phyloP scores from a whole-genome alignment of 2,888 invertebrate genomes.

The Shargacucullia verbasci region DNA sequence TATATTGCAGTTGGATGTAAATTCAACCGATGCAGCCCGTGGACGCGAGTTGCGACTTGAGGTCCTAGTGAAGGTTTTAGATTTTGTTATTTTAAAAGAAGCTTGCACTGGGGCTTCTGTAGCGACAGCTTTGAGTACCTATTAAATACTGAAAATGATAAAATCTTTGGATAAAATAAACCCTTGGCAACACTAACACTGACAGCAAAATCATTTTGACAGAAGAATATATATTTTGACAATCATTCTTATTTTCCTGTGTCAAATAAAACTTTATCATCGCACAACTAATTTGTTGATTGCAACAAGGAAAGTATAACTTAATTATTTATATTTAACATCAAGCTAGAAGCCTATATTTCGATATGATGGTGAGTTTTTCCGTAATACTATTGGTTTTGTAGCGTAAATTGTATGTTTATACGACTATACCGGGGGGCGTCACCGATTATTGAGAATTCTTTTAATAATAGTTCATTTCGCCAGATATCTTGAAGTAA shows the following conservation, averaged over 20 bases:
- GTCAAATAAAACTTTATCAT: conserved; percentile 19
- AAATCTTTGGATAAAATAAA: too few relatives aligned
- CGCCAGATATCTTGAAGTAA: conserved; percentile 20
- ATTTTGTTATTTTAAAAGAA: too few relatives aligned
- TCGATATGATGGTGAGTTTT: conserved; percentile 77
- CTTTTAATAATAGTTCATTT: conserved; percentile 28
- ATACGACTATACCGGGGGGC: conserved; percentile 66
- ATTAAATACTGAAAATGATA: too few relatives aligned
- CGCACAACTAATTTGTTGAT: conserved; percentile 33
- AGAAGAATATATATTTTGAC: conserved; percentile 32
- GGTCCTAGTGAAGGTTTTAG: too few relatives aligned
- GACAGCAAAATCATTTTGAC: too few relatives aligned
- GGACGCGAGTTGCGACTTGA: too few relatives aligned
- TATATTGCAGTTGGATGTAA: too few relatives aligned
- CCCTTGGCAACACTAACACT: conserved; percentile 7
- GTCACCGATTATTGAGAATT: conserved; percentile 56
- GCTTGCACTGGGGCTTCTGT: too few relatives aligned
- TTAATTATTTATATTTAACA: conserved; percentile 7
- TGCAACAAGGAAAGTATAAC: conserved; percentile 27
- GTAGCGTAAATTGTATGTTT: conserved; percentile 10
- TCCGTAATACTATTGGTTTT: not conserved
- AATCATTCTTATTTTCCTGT: conserved; percentile 35
- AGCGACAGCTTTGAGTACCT: too few relatives aligned
- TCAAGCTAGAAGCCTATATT: conserved; percentile 15
- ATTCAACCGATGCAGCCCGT: too few relatives aligned